Evolutionary conservation across 1,140 invertebrate genomes (phyloP).

Genomic region (Proctacanthus coquilletti): DNA sequence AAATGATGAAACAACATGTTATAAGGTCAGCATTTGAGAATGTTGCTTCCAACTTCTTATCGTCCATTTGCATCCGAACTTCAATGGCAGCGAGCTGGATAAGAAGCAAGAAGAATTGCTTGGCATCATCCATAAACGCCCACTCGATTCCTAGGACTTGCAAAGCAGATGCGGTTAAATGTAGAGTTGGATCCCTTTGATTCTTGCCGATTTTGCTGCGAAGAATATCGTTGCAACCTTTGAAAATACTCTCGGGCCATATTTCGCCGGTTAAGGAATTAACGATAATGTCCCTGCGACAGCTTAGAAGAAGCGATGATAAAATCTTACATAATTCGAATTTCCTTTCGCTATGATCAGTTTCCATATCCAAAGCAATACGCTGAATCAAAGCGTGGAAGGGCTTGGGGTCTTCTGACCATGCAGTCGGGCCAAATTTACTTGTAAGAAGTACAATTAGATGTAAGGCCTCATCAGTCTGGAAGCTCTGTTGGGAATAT

Average conservation of each 20-base stretch:
- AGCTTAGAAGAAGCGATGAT: conserved; percentile 55
- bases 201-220: conserved; percentile 72
- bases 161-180: conserved; percentile 61
- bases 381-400: conserved; percentile 73
- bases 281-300: conserved; percentile 44
- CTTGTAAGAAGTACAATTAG: conserved; percentile 56
- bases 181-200: conserved; percentile 74
- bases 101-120: conserved; percentile 66
- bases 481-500: conserved; percentile 69
- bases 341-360: conserved; percentile 71
- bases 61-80: conserved; percentile 81
- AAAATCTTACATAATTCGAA: conserved; percentile 69
- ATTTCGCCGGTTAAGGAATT: conserved; percentile 46
- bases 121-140: conserved; percentile 59
- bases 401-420: conserved; percentile 52
- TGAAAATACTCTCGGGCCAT: conserved; percentile 63
- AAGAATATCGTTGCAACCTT: conserved; percentile 63
- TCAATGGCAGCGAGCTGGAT: conserved; percentile 81
- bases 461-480: conserved; percentile 69
- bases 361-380: conserved; percentile 72
- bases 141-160: conserved; percentile 73
- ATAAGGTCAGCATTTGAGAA: conserved; percentile 58
- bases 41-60: conserved; percentile 63
- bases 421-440: conserved; percentile 50
- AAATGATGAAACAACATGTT: conserved; percentile 64